Conservation (phyloP, 2,888 invertebrate genomes). For the Candidula unifasciata region DNA sequence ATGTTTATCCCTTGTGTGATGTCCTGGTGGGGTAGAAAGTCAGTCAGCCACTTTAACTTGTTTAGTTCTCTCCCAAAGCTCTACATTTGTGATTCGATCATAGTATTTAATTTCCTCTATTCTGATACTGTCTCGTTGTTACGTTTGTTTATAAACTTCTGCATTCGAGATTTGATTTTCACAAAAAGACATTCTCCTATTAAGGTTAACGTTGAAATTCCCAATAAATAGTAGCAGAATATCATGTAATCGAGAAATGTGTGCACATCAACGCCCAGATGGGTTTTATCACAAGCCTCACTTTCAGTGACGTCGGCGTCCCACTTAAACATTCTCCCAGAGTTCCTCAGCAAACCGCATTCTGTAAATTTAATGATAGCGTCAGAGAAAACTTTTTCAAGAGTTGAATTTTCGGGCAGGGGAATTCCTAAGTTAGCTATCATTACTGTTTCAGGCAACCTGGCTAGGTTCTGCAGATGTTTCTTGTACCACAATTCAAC, state of each 20-base stretch:
- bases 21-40: no score
- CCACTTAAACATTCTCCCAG: not conserved
- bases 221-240: not conserved
- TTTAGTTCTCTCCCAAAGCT: no score
- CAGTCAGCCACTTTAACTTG: no score
- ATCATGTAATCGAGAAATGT: not conserved
- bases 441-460: not conserved
- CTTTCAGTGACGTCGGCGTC: not conserved
- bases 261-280: not conserved
- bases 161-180: not conserved
- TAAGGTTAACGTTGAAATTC: not conserved
- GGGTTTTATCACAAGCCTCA: not conserved
- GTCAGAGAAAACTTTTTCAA: not conserved
- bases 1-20: no score
- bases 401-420: not conserved
- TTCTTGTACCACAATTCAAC: not conserved
- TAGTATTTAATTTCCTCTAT: no score
- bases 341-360: not conserved
- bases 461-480: not conserved
- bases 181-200: not conserved
- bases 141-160: no score
- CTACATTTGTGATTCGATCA: no score
- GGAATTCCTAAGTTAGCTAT: not conserved
- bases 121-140: no score
- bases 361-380: not conserved